Conservation (phyloP, 2,113 vertebrate genomes). For the Xyrauchen texanus region DNA sequence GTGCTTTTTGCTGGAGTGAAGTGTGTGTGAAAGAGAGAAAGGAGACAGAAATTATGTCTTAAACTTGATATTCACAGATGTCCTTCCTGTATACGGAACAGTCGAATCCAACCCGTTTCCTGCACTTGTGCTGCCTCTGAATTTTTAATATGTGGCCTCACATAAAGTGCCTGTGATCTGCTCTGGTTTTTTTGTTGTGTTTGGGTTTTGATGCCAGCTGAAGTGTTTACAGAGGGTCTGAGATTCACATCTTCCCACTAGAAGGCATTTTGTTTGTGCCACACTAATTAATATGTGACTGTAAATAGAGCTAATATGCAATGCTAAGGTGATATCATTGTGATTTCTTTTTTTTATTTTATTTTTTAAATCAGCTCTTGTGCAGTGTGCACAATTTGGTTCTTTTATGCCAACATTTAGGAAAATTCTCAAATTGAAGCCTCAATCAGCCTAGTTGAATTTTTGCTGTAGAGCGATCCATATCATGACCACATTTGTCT, state of each 20-base stretch:
- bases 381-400: neutral
- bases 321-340: neutral
- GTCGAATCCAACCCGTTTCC: slow-evolving; percentile 38
- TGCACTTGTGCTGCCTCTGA: slow-evolving; percentile 30
- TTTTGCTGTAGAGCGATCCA: no score
- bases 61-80: neutral
- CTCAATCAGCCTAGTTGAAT: no score
- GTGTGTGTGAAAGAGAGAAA: neutral
- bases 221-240: slow-evolving; percentile 23
- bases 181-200: slow-evolving; percentile 19
- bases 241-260: neutral
- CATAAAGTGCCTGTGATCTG: slow-evolving; percentile 1
- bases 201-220: slow-evolving; percentile 8
- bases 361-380: neutral
- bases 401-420: neutral
- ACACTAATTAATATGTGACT: neutral
- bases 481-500: no score
- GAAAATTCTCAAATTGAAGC: neutral
- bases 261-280: slow-evolving; percentile 1
- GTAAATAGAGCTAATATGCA: neutral
- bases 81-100: slow-evolving; percentile 27
- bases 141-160: neutral
- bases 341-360: no score
- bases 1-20: neutral
- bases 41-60: neutral